Conservation (phyloP, 1,140 invertebrate species). For the Lepidostoma basale region DNA sequence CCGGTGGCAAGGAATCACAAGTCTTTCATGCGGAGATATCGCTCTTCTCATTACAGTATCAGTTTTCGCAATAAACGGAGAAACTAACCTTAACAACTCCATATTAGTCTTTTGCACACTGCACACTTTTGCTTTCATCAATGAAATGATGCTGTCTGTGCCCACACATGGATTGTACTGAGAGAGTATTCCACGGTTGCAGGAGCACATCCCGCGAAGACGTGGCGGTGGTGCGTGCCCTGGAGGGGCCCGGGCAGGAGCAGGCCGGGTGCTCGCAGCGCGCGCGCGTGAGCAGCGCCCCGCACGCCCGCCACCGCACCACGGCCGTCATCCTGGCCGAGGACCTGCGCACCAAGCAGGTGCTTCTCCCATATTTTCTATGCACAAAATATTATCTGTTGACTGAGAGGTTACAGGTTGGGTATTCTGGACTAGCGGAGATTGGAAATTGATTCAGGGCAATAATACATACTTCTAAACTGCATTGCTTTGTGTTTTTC, state of each 20-base stretch:
- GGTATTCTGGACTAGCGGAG: too few relatives aligned
- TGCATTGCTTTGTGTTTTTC: background rate
- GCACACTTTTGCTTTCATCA: background rate
- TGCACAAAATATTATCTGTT: too few relatives aligned
- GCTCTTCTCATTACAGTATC: too few relatives aligned
- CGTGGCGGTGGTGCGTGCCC: constrained; percentile 75
- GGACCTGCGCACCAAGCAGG: constrained; percentile 76
- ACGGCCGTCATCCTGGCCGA: constrained; percentile 91
- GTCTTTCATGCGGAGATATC: background rate
- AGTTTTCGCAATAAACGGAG: background rate
- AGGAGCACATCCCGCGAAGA: constrained; percentile 85
- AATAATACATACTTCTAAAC: background rate
- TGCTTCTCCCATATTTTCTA: constrained; percentile 25
- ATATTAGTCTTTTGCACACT: background rate
- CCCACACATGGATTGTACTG: background rate
- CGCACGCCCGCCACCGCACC: constrained; percentile 58
- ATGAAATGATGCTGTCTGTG: background rate
- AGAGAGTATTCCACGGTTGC: constrained; percentile 47
- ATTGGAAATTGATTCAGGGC: too few relatives aligned
- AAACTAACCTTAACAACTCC: background rate
- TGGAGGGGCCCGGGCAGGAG: constrained; percentile 69
- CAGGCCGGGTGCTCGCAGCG: constrained; percentile 85
- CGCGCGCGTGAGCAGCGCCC: constrained; percentile 72
- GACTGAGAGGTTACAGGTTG: too few relatives aligned
- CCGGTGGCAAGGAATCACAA: too few relatives aligned